phyloP scores from a whole-genome alignment of 1,140 invertebrate species.

The Heliconius hermathena region DNA sequence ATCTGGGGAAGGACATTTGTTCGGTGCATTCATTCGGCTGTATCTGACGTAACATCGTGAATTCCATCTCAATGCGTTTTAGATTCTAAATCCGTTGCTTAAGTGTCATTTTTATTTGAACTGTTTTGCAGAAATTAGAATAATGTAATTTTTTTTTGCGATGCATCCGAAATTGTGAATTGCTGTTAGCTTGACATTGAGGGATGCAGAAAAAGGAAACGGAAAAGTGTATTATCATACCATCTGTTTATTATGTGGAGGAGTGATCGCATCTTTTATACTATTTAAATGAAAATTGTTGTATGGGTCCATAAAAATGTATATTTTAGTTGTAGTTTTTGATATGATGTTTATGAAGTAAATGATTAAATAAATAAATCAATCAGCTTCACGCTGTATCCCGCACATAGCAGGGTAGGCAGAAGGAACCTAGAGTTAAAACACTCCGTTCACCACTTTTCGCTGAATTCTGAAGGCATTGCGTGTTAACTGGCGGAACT shows the following conservation, averaged over 20 bases:
- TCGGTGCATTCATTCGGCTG: constrained; percentile 45
- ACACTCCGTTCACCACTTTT: too few relatives aligned
- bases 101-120: constrained; percentile 1
- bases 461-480: too few relatives aligned
- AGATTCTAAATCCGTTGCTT: neutral
- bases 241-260: neutral
- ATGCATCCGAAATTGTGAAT: constrained; percentile 55
- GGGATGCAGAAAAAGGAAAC: neutral
- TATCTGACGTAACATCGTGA: constrained; percentile 40
- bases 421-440: too few relatives aligned
- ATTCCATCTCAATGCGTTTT: constrained; percentile 18
- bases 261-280: neutral
- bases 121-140: constrained; percentile 61
- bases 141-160: constrained; percentile 67
- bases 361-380: too few relatives aligned
- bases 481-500: too few relatives aligned
- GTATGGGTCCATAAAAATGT: too few relatives aligned
- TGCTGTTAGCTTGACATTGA: constrained; percentile 17
- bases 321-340: too few relatives aligned
- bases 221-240: constrained; percentile 12
- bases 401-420: too few relatives aligned
- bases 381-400: too few relatives aligned
- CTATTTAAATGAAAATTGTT: neutral
- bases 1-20: constrained; percentile 55
- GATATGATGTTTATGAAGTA: too few relatives aligned